Evolutionary conservation across 1,140 invertebrate species (phyloP), one percentile per base, ranked within the genome.

Genomic region (Heliconius hermathena): DNA sequence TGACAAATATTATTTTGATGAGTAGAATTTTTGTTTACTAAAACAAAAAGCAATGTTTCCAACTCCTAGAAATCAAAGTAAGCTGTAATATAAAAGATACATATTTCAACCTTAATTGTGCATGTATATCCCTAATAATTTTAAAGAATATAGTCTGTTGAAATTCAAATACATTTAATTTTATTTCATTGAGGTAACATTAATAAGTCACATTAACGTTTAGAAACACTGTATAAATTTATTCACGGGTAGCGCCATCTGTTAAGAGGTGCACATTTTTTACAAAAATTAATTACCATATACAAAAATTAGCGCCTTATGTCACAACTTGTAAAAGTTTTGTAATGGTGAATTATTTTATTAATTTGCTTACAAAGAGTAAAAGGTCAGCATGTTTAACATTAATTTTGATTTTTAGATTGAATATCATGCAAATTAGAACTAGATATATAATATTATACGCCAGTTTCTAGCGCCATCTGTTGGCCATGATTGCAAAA

Each of bases 401-500:
- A 29, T 29, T 13, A 26, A 13, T 16, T 29, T 13, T 29, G 26
- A 16, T 66, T 66, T 16, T 1, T 66, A 29, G 0, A 29, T 1
- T 29, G 8, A 66, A 29, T 66, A 29, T 16, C 26, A 66, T 66
- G 26, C 22, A 16, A 29, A 13, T 26, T 26, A 16, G 11, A 11
- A 6, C 11, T 16, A 66, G 9, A 26, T 29, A 26, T 26, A 1
- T 38, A 41, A 54, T 33, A 33, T 78, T 71, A 73, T 16, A 36
- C 54, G 18, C 74, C 9, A 20, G n/a, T 6, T 29, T 54, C 22
- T 8, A 49, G 26, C 70, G 89, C 84, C 89, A 89, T 88, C 90
- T 93, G 82, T 75, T 83, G 79, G 33, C 2, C 73, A 78, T 33
- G 74, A 75, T 22, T 38, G 73, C 57, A 52, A 90, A 92, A 81